Evolutionary conservation across 1,140 invertebrate genomes (phyloP).

Genomic region (Zaprionus lachaisei): DNA sequence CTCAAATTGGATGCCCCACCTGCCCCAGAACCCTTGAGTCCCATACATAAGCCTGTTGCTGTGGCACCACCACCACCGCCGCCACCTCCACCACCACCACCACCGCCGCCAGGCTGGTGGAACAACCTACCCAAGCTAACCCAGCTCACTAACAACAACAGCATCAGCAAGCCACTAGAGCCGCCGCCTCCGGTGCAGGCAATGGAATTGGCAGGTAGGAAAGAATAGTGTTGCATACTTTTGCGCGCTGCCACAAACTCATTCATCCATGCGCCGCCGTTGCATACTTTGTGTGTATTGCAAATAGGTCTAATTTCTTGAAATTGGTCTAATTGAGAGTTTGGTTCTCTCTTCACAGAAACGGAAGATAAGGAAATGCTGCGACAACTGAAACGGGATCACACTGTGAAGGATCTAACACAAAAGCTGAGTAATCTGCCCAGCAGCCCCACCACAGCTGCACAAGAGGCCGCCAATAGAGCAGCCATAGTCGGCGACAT

Average conservation of each 20-base stretch:
- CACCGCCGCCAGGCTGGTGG: slow-evolving; percentile 76
- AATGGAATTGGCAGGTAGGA: slow-evolving; percentile 46
- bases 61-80: slow-evolving; percentile 57
- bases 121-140: slow-evolving; percentile 60
- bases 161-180: slow-evolving; percentile 47
- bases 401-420: slow-evolving; percentile 94
- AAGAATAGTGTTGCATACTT: slow-evolving; percentile 59
- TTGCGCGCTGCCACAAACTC: slow-evolving; percentile 6
- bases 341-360: slow-evolving; percentile 50
- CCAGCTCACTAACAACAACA: slow-evolving; percentile 59
- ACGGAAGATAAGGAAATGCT: slow-evolving; percentile 79
- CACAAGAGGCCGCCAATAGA: slow-evolving; percentile 84
- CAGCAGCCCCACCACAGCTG: slow-evolving; percentile 84
- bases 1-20: slow-evolving; percentile 57
- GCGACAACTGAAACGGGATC: slow-evolving; percentile 88
- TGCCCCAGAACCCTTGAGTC: slow-evolving; percentile 61
- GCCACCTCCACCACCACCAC: slow-evolving; percentile 75
- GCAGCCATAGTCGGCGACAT: slow-evolving; percentile 89
- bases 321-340: background rate
- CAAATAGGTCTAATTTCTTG: background rate
- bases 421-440: slow-evolving; percentile 91
- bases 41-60: slow-evolving; percentile 52
- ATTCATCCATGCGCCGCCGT: slow-evolving; percentile 1
- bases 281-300: slow-evolving; percentile 33
- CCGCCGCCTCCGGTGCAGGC: background rate